phyloP scores from a whole-genome alignment of 2,888 invertebrate species.

The Noctua fimbriata region DNA sequence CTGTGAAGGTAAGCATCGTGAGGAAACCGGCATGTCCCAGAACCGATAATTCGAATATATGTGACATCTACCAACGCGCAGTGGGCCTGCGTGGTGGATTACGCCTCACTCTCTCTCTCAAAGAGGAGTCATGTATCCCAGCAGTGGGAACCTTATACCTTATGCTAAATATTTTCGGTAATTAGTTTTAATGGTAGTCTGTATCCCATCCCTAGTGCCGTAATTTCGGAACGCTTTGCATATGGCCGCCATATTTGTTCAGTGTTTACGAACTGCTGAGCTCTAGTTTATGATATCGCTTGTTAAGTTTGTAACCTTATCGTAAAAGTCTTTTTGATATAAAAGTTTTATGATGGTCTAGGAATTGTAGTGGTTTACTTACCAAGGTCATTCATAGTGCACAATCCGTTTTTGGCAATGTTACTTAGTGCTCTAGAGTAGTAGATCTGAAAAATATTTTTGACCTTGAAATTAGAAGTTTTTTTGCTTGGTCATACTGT shows the following conservation, averaged over 20 bases:
- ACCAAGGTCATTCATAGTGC: not conserved
- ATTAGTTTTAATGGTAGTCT: not conserved
- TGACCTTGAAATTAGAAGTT: not conserved
- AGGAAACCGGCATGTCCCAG: not conserved
- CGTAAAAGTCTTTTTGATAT: not conserved
- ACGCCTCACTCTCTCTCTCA: no score
- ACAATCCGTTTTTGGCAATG: not conserved
- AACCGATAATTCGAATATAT: not conserved
- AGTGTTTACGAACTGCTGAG: conserved; percentile 10
- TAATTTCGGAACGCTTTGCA: conserved; percentile 33
- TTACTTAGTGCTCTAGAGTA: not conserved
- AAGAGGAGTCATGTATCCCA: not conserved
- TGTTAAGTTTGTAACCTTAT: conserved; percentile 16
- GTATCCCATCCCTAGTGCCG: conserved; percentile 27
- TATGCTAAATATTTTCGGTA: not conserved
- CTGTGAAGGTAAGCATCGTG: not conserved
- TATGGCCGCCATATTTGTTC: conserved; percentile 34
- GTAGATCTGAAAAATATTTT: not conserved
- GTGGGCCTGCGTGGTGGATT: no score
- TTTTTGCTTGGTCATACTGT: not conserved
- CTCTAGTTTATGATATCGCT: conserved; percentile 24
- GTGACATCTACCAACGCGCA: not conserved
- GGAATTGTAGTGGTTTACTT: not conserved
- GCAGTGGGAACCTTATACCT: not conserved
- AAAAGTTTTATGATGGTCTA: not conserved